Conservation (phyloP, 2,888 invertebrate species). For the Cheilosia soror region DNA sequence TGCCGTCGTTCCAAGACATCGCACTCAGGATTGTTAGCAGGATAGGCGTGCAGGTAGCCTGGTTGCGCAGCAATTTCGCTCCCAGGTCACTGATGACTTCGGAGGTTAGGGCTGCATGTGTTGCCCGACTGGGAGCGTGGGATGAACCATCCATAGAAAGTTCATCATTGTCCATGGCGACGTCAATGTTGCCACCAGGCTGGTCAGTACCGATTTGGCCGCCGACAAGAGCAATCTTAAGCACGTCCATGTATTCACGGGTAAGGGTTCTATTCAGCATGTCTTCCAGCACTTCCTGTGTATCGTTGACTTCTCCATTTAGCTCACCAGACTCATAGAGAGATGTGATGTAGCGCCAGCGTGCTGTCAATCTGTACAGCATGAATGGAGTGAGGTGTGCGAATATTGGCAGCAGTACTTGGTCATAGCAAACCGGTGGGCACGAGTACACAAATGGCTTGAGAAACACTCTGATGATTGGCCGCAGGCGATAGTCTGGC, state of each 20-base stretch:
- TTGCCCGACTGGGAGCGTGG: conserved; percentile 84
- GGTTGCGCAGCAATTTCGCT: conserved; percentile 88
- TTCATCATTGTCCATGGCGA: conserved; percentile 87
- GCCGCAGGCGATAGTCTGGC: conserved; percentile 93
- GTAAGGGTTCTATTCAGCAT: conserved; percentile 93
- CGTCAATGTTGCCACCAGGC: conserved; percentile 76
- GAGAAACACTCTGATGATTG: conserved; percentile 92
- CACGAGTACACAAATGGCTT: conserved; percentile 94
- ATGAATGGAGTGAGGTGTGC: conserved; percentile 91
- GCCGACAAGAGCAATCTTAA: conserved; percentile 90
- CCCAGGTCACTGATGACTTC: conserved; percentile 94
- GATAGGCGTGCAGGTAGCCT: conserved; percentile 87
- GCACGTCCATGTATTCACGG: conserved; percentile 93
- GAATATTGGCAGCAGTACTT: conserved; percentile 91
- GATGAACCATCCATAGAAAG: conserved; percentile 89
- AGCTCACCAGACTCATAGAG: conserved; percentile 90
- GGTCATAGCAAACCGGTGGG: conserved; percentile 91
- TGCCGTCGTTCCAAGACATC: conserved; percentile 94
- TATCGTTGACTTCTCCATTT: conserved; percentile 89
- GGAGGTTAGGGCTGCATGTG: conserved; percentile 85
- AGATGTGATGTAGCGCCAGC: conserved; percentile 92
- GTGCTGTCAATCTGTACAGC: conserved; percentile 88
- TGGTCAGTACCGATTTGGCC: conserved; percentile 85
- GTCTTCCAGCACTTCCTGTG: conserved; percentile 93
- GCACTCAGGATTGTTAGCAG: conserved; percentile 87